Percentiles rank a stretch among this genome's conserved stretches.
These are phyloP conservation scores for Sarcophaga bullata DNA, from an alignment of 1,140 invertebrate species.

Conservation along the genomic window DNA sequence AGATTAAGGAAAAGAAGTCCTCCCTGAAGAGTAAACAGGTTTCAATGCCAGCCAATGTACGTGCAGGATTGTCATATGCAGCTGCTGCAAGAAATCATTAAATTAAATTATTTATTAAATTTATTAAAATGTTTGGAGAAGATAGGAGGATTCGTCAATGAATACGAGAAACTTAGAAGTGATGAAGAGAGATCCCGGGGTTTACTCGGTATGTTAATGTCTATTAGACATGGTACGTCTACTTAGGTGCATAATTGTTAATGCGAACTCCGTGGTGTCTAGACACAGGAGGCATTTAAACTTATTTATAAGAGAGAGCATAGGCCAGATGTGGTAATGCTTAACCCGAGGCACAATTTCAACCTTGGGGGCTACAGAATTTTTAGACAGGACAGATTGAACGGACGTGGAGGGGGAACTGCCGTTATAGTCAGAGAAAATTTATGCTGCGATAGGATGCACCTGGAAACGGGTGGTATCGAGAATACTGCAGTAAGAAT, in stretches of 20 bases:
- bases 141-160: background rate
- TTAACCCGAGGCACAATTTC: background rate
- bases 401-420: background rate
- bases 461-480: no score
- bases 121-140: background rate
- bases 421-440: background rate
- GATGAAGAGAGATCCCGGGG: background rate
- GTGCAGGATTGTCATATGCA: background rate
- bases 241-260: background rate
- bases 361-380: background rate
- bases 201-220: background rate
- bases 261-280: no score
- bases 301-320: background rate
- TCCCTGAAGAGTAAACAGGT: no score
- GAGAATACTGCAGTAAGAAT: no score
- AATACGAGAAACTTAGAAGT: no score
- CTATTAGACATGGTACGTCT: background rate
- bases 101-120: background rate
- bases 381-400: background rate
- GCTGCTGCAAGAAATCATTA: background rate
- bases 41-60: no score
- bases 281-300: constrained; percentile 11
- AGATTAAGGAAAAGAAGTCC: background rate
- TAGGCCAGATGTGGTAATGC: background rate
- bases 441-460: background rate